These are phyloP conservation scores for Barnardius zonarius DNA, from an alignment of 2,113 vertebrate species.

Conservation along the genomic window DNA sequence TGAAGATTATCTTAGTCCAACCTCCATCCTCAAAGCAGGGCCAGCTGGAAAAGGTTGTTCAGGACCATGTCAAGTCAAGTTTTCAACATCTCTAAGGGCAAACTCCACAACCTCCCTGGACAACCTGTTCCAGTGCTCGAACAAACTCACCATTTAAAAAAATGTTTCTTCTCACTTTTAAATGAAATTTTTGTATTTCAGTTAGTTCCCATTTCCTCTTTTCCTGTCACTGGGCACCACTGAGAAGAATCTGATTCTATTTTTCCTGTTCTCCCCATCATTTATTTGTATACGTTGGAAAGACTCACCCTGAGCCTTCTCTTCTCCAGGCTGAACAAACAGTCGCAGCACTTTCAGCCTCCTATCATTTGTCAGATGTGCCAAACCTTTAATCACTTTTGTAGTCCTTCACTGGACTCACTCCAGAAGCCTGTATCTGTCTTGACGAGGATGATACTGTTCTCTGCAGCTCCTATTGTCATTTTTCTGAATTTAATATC, in stretches of 20 bases:
- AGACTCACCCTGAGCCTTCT: background rate
- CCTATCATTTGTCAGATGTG: background rate
- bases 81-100: background rate
- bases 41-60: background rate
- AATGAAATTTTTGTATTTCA: background rate
- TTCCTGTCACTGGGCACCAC: background rate
- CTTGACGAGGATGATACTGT: constrained; percentile 17
- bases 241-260: background rate
- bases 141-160: background rate
- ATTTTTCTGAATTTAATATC: constrained; percentile 44
- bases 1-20: background rate
- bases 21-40: background rate
- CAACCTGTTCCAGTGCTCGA: background rate
- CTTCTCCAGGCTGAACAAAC: background rate
- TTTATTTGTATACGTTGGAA: background rate
- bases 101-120: background rate
- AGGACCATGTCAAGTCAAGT: background rate
- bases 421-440: background rate
- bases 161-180: background rate
- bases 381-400: background rate
- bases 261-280: background rate
- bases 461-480: constrained; percentile 37
- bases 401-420: background rate
- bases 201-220: background rate
- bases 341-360: background rate